Evolutionary conservation across 2,113 vertebrate genomes (phyloP).

Genomic region (Labrus mixtus): DNA sequence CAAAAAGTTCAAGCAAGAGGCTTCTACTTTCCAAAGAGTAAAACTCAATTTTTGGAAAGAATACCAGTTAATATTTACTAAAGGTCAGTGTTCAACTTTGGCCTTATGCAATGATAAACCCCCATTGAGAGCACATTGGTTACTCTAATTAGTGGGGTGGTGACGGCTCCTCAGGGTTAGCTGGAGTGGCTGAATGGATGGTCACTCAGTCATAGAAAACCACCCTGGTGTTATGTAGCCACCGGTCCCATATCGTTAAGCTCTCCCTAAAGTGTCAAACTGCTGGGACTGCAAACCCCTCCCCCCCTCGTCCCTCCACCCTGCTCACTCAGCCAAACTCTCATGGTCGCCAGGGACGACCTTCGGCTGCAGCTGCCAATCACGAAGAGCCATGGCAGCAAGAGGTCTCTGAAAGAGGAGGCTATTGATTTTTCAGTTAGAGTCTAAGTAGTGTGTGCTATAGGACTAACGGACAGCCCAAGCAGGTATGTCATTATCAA

Average conservation of each 20-base stretch:
- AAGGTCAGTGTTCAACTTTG: constrained; percentile 63
- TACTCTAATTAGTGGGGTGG: constrained; percentile 77
- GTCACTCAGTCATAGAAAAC: constrained; percentile 89
- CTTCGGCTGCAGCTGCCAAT: constrained; percentile 97
- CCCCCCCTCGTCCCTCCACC: constrained; percentile 75
- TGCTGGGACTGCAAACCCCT: constrained; percentile 76
- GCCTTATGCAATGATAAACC: constrained; percentile 41
- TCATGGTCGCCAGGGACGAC: constrained; percentile 90
- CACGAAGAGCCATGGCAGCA: constrained; percentile 92
- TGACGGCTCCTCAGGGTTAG: constrained; percentile 65
- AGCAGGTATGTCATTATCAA: constrained; percentile 99
- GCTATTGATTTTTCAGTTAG: constrained; percentile 99
- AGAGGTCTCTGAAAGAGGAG: constrained; percentile 89
- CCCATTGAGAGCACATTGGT: constrained; percentile 65
- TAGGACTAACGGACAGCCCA: constrained; percentile 94
- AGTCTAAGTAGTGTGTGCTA: constrained; percentile 96
- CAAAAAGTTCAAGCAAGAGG: constrained; percentile 17
- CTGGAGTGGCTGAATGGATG: constrained; percentile 87
- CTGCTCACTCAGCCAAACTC: constrained; percentile 88
- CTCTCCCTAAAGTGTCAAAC: constrained; percentile 78
- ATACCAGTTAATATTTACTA: constrained; percentile 18
- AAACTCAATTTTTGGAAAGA: constrained; percentile 13
- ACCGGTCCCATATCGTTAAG: constrained; percentile 91
- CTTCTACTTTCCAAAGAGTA: neutral
- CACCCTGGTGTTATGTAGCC: constrained; percentile 88